phyloP scores from a whole-genome alignment of 2,888 invertebrate species.

The Caradrina kadenii region DNA sequence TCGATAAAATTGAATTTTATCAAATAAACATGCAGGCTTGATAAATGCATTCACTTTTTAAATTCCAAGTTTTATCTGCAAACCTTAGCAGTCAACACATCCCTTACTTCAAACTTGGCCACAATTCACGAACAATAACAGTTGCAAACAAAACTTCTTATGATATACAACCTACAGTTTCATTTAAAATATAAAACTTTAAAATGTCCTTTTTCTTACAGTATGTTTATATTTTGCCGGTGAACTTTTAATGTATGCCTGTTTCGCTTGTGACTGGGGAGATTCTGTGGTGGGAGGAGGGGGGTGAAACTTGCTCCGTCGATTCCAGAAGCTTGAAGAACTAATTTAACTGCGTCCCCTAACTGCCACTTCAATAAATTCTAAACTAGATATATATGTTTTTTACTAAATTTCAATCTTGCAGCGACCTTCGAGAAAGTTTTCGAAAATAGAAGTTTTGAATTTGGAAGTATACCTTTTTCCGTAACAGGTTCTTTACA shows the following conservation, averaged over 20 bases:
- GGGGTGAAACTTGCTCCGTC: slow-evolving; percentile 84
- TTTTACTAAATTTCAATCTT: slow-evolving; percentile 66
- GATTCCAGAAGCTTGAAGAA: slow-evolving; percentile 87
- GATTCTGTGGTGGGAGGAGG: slow-evolving; percentile 56
- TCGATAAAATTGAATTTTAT: too few relatives aligned
- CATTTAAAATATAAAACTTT: slow-evolving; percentile 64
- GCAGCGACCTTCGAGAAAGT: slow-evolving; percentile 37
- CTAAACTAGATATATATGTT: slow-evolving; percentile 73
- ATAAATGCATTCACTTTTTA: neutral
- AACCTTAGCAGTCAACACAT: slow-evolving; percentile 44
- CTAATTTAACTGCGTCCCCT: slow-evolving; percentile 88
- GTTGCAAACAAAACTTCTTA: slow-evolving; percentile 54
- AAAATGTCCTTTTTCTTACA: slow-evolving; percentile 62
- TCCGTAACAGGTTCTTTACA: neutral
- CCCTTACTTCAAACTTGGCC: slow-evolving; percentile 36
- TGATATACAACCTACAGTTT: slow-evolving; percentile 60
- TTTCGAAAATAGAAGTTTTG: slow-evolving; percentile 35
- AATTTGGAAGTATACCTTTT: slow-evolving; percentile 2
- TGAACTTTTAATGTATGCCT: slow-evolving; percentile 89
- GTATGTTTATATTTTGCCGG: slow-evolving; percentile 83
- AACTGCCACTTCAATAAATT: slow-evolving; percentile 87
- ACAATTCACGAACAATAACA: slow-evolving; percentile 60
- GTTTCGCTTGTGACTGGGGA: slow-evolving; percentile 79
- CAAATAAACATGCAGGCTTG: neutral
- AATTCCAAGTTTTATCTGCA: slow-evolving; percentile 1